Percentiles rank a stretch among this genome's conserved stretches.
These are phyloP conservation scores for Pseudomyrmex dendroicus DNA, from an alignment of 1,140 invertebrate genomes.

Conservation along the genomic window DNA sequence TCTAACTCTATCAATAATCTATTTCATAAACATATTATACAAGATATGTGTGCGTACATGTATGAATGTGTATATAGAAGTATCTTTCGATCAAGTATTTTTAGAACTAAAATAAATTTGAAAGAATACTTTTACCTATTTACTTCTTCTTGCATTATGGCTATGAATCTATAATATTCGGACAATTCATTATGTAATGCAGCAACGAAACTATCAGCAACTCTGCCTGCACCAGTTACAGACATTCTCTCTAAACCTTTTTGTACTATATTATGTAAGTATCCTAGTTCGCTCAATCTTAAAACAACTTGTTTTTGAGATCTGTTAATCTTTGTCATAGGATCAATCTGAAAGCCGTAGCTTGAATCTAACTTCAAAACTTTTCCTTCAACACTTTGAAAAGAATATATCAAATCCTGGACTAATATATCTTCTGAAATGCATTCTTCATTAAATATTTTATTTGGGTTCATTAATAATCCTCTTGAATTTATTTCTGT, in stretches of 20 bases:
- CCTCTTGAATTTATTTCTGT: conserved; percentile 71
- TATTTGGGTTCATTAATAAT: conserved; percentile 64
- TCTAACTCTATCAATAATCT: too few relatives aligned
- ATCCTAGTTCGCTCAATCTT: conserved; percentile 93
- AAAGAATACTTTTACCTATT: conserved; percentile 86
- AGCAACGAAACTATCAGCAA: conserved; percentile 95
- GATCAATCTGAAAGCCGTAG: conserved; percentile 89
- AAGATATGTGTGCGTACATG: too few relatives aligned
- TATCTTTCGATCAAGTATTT: too few relatives aligned
- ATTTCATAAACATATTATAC: too few relatives aligned
- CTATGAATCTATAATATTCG: conserved; percentile 95
- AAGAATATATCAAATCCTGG: conserved; percentile 92
- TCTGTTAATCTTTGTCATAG: conserved; percentile 84
- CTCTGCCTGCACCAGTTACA: conserved; percentile 88
- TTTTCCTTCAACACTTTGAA: conserved; percentile 93
- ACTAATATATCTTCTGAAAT: conserved; percentile 86
- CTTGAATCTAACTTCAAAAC: conserved; percentile 89
- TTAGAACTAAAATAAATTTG: too few relatives aligned
- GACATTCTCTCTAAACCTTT: conserved; percentile 88
- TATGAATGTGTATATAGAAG: too few relatives aligned
- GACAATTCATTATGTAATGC: conserved; percentile 93
- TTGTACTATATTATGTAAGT: conserved; percentile 93
- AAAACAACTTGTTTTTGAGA: conserved; percentile 86
- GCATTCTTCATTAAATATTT: conserved; percentile 80
- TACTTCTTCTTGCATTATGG: conserved; percentile 91